Conservation (phyloP, 2,113 vertebrate genomes). For the Oryzias javanicus region DNA sequence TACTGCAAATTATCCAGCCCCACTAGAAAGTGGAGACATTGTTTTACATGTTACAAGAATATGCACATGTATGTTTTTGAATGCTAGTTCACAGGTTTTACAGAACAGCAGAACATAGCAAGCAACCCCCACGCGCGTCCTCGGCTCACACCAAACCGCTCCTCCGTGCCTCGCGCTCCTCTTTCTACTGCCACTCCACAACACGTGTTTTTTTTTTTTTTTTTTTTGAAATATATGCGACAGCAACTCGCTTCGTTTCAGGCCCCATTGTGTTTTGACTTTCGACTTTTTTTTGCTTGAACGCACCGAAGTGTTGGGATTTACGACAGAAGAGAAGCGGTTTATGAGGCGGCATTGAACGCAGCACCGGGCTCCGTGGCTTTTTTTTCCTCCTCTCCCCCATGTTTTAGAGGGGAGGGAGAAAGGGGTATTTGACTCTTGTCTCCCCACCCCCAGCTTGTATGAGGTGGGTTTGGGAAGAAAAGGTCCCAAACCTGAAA, state of each 20-base stretch:
- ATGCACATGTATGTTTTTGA: no score
- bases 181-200: not conserved
- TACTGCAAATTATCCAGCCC: no score
- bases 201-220: constrained; percentile 14
- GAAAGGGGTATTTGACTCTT: constrained; percentile 59
- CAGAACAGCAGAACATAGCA: no score
- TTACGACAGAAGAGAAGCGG: constrained; percentile 23
- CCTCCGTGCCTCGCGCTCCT: not conserved
- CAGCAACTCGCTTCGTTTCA: constrained; percentile 1
- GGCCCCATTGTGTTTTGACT: constrained; percentile 17
- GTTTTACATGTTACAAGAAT: no score
- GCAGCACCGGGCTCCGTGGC: constrained; percentile 55
- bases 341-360: constrained; percentile 57
- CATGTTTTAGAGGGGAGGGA: constrained; percentile 25
- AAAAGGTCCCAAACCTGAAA: constrained; percentile 63
- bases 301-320: constrained; percentile 36
- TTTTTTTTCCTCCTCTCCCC: constrained; percentile 1
- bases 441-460: constrained; percentile 69
- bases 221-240: constrained; percentile 10
- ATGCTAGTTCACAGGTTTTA: no score
- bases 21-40: no score
- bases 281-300: constrained; percentile 20
- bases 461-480: constrained; percentile 65
- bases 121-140: no score
- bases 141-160: not conserved